Evolutionary conservation across 2,113 vertebrate genomes (phyloP).

Genomic region (Sinocyclocheilus rhinocerous): DNA sequence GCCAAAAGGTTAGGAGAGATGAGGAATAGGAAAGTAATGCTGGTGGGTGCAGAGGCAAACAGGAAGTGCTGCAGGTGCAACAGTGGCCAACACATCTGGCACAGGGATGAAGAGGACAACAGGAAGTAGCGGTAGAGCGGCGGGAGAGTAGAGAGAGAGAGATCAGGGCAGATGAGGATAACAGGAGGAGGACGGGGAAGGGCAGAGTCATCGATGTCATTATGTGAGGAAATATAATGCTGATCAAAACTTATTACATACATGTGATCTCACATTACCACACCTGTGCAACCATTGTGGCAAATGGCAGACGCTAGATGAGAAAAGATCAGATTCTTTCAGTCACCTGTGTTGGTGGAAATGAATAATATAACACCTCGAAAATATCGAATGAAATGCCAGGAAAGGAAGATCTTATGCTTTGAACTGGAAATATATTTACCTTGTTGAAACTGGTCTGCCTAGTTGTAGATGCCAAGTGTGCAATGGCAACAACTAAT

Average conservation of each 20-base stretch:
- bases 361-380: neutral
- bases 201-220: neutral
- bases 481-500: neutral
- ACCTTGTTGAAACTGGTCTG: neutral
- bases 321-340: neutral
- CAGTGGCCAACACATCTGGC: neutral
- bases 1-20: neutral
- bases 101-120: neutral
- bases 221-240: constrained; percentile 1
- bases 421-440: neutral
- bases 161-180: neutral
- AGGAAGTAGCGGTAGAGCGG: neutral
- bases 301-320: neutral
- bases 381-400: constrained; percentile 5
- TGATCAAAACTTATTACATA: neutral
- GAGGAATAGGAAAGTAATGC: neutral
- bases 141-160: neutral
- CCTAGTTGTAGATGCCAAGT: neutral
- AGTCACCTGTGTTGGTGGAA: neutral
- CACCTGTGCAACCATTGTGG: neutral
- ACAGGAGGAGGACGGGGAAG: neutral
- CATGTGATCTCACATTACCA: neutral
- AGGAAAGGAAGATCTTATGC: neutral
- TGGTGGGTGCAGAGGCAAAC: constrained; percentile 4
- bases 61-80: constrained; percentile 25